phyloP scores from a whole-genome alignment of 2,797 vertebrate species.

The Xenentodon cancila region DNA sequence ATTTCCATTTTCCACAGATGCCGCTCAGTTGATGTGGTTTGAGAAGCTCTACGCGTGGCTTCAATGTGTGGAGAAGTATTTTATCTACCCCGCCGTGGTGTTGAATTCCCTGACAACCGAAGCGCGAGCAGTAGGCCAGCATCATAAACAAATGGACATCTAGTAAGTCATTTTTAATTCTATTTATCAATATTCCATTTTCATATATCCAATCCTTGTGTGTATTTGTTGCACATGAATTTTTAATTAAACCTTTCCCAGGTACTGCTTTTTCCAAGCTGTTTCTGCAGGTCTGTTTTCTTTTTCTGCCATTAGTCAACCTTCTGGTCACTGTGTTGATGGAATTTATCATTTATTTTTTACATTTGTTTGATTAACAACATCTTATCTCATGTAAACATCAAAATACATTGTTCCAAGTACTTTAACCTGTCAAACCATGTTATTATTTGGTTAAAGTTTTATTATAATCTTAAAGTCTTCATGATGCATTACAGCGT shows the following conservation, averaged over 20 bases:
- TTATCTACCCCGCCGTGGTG: slow-evolving; percentile 91
- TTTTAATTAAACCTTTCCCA: too few relatives aligned
- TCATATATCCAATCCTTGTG: too few relatives aligned
- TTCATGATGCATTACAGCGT: too few relatives aligned
- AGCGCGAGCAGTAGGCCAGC: slow-evolving; percentile 84
- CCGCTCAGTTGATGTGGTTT: slow-evolving; percentile 94
- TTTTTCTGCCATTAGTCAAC: neutral
- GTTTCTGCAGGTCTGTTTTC: neutral
- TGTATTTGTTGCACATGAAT: too few relatives aligned
- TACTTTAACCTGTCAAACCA: too few relatives aligned
- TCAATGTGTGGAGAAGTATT: slow-evolving; percentile 91
- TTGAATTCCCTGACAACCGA: slow-evolving; percentile 91
- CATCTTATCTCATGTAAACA: too few relatives aligned
- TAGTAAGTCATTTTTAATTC: slow-evolving; percentile 79
- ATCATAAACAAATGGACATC: slow-evolving; percentile 87
- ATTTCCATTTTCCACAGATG: slow-evolving; percentile 75
- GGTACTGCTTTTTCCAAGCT: neutral
- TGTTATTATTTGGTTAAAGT: too few relatives aligned
- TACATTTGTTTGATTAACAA: too few relatives aligned
- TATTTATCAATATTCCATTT: slow-evolving; percentile 1
- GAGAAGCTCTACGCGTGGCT: slow-evolving; percentile 92
- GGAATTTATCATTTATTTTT: too few relatives aligned
- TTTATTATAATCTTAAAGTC: too few relatives aligned
- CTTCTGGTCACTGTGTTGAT: too few relatives aligned
- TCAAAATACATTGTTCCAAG: too few relatives aligned